Percentiles rank a stretch among this genome's conserved stretches.
Evolutionary conservation across 2,797 vertebrate genomes (phyloP).

Genomic region (Danio tinwini): DNA sequence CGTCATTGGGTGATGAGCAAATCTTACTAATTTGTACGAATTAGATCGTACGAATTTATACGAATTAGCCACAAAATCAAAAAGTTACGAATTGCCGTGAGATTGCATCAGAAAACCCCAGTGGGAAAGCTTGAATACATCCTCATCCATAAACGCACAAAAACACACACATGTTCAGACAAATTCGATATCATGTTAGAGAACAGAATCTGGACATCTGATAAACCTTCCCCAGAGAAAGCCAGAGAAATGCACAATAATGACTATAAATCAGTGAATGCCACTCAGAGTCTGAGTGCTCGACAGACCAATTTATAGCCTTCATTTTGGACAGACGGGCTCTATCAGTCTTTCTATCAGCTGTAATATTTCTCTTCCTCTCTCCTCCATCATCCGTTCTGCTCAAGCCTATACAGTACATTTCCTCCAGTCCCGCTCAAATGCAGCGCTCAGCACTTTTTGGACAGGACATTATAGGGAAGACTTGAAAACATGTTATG

Average conservation of each 20-base stretch:
- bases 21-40: too few relatives aligned
- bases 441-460: conserved; percentile 17
- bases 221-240: conserved; percentile 10
- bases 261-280: conserved; percentile 11
- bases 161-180: background rate
- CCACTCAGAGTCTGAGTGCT: background rate
- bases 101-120: background rate
- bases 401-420: background rate
- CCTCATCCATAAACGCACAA: background rate
- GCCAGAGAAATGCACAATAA: conserved; percentile 3
- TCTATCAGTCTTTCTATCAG: conserved; percentile 23
- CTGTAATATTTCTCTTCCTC: conserved; percentile 6
- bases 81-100: too few relatives aligned
- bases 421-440: background rate
- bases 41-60: too few relatives aligned
- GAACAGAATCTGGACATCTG: conserved; percentile 29
- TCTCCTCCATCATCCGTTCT: background rate
- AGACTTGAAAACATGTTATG: background rate
- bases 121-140: background rate
- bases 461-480: background rate
- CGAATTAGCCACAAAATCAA: too few relatives aligned
- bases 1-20: too few relatives aligned
- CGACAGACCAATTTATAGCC: conserved; percentile 22
- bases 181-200: background rate
- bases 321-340: conserved; percentile 33